Percentiles rank a stretch among this genome's conserved stretches.
These are phyloP conservation scores for Sialis lutaria DNA, from an alignment of 2,888 invertebrate genomes.

Conservation along the genomic window DNA sequence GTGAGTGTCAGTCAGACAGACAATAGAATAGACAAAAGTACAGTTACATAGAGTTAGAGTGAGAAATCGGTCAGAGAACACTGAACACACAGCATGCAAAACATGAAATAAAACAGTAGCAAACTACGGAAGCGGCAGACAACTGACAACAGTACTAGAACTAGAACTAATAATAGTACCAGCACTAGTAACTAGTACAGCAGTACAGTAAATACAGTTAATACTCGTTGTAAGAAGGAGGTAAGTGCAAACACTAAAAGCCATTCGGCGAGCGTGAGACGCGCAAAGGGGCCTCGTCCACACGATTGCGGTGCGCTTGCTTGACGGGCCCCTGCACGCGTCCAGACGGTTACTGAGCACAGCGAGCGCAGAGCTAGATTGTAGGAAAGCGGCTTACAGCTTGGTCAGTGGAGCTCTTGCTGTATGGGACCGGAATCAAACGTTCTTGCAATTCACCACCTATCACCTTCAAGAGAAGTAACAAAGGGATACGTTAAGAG, in stretches of 20 bases:
- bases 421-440: constrained; percentile 99
- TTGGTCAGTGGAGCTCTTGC: constrained; percentile 99
- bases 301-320: too few species aligned
- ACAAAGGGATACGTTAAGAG: constrained; percentile 67
- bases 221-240: neutral
- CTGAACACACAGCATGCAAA: constrained; percentile 10
- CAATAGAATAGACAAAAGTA: too few species aligned
- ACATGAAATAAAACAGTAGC: constrained; percentile 8
- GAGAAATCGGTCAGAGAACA: constrained; percentile 9
- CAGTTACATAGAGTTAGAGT: neutral
- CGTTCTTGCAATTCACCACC: constrained; percentile 99
- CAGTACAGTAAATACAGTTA: neutral
- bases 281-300: too few species aligned
- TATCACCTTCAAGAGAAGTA: constrained; percentile 87
- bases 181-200: neutral
- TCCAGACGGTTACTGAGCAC: constrained; percentile 22
- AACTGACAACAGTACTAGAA: constrained; percentile 11
- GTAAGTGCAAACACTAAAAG: constrained; percentile 10
- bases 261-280: too few species aligned
- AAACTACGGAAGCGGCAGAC: constrained; percentile 14
- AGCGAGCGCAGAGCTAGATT: constrained; percentile 32
- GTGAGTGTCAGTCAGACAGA: too few species aligned
- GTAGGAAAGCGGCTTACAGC: constrained; percentile 84
- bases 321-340: constrained; percentile 13
- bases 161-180: neutral